Base-by-base conservation (phyloP, 2,888 invertebrate species). In the Formica aserva region DNA sequence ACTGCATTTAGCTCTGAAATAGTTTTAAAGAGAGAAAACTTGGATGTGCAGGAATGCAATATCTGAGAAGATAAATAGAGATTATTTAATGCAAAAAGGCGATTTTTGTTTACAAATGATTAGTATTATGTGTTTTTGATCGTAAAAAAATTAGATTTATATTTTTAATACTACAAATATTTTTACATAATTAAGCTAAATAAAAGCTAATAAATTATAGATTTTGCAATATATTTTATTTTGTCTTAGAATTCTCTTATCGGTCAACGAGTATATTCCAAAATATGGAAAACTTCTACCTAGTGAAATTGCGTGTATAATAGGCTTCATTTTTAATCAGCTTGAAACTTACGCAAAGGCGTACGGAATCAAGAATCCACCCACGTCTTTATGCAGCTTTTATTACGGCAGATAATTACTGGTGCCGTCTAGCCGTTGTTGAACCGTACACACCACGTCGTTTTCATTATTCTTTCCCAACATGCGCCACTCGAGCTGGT, bases 391-490 rank as follows among this genome's bases (percentile, higher is more conserved):
- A 55, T 71, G 48, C 72, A 57, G 55, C 62, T 87, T 74, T 60
- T 45, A 75, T 78, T 78, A 60, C 13, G 13, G 22, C 11, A 11
- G 13, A 22, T 32, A 41, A 57, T 41, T 11, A 3, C 52, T 26
- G 62, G 29, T n/a, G 26, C 29, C 41, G n/a, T 75, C 22, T 57
- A 29, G 26, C 35, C 15, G 26, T 67, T 55, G 71, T 66, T n/a
- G 67, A 35, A 13, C 26, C 41, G 15, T 3, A 35, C 22, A 15
- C 45, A 38, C n/a, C 38, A 22, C 18, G 45, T 60, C 62, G 65
- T 66, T 82, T 69, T 88, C 82, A 60, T 80, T 83, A 85, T 52
- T 72, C 76, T 80, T 85, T 87, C 77, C 66, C 22, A 83, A 80
- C 41, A 69, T 74, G 29, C 77, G 32, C 41, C 48, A 22, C 38